Base-by-base conservation (phyloP, 2,888 invertebrate species). In the Tribolium freemani region DNA sequence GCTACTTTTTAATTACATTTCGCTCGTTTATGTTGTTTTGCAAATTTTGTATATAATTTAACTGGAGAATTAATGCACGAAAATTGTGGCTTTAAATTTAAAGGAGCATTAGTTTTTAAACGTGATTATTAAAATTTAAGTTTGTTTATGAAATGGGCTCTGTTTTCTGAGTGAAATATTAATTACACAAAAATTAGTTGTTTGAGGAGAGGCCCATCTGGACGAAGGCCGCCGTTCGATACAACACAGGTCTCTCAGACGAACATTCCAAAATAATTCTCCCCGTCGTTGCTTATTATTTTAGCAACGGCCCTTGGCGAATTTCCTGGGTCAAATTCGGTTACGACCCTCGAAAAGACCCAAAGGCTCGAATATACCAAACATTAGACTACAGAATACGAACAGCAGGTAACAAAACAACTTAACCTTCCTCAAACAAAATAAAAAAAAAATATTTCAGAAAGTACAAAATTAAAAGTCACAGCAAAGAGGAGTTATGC, bases 271-370 rank as follows among this genome's bases (percentile, higher is more conserved):
- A 94, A 86, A 89, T 91, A 69, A 89, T 97, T 9, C 88, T 98
- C 71, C 97, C 98, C 0, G 91, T 93, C 21, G 87, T 96, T 2
- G 95, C 96, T 0, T 94, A 95, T 84, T 96, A 96, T 84, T 95
- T 94, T 85, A 89, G 90, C 64, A 93, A 92, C 74, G 99, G 99
- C 0, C 99, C 98, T 0, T 99, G 98, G 97, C 90, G 97, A 76
- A 91, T 93, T 63, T 90, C 95, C 84, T 99, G 98, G 95, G 93
- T 96, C 0, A 91, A 90, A 79, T 93, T 93, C 81, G 98, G 98
- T 0, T 98, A 96, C 83, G 97, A 99, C 87, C 98, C 99, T 0
- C 89, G 96, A 21, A 92, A 91, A 78, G 92, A 96, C 75, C 92
- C 93, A 3, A 87, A 88, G 1, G 90, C 97, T 1, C 92, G 95